Evolutionary conservation across 2,113 vertebrate species (phyloP).

Genomic region (Pipra filicauda): DNA sequence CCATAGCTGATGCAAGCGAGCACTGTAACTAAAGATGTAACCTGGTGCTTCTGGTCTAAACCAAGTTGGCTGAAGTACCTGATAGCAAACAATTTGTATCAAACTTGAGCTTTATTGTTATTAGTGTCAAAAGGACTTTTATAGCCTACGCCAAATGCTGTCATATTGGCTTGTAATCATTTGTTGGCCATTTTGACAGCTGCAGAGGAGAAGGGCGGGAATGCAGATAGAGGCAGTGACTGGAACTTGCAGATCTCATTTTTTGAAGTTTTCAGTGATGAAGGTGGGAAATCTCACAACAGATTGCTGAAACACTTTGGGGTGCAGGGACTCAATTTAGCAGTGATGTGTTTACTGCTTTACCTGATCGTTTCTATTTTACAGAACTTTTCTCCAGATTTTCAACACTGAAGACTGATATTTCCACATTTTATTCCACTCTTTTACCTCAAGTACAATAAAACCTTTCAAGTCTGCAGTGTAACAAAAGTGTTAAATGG

Average conservation of each 20-base stretch:
- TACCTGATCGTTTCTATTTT: background rate
- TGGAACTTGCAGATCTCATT: background rate
- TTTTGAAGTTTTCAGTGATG: background rate
- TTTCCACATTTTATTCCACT: background rate
- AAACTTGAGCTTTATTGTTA: background rate
- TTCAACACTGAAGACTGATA: background rate
- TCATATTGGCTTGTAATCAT: background rate
- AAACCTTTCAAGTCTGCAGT: background rate
- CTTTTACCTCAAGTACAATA: background rate
- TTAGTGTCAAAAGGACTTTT: slow-evolving; percentile 8
- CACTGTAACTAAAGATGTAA: background rate
- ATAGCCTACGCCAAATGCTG: background rate
- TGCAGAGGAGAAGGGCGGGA: background rate
- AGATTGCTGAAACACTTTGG: background rate
- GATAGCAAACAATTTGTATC: background rate
- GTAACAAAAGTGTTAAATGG: background rate
- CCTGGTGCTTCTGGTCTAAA: background rate
- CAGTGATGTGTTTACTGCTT: background rate
- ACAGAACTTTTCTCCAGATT: background rate
- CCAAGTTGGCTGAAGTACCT: background rate
- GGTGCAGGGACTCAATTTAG: background rate
- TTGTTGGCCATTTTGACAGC: slow-evolving; percentile 40
- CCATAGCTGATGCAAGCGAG: background rate
- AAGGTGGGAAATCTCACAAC: background rate
- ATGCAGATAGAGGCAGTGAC: background rate